Evolutionary conservation across 1,140 invertebrate species (phyloP).

Genomic region (Drosophila subobscura): DNA sequence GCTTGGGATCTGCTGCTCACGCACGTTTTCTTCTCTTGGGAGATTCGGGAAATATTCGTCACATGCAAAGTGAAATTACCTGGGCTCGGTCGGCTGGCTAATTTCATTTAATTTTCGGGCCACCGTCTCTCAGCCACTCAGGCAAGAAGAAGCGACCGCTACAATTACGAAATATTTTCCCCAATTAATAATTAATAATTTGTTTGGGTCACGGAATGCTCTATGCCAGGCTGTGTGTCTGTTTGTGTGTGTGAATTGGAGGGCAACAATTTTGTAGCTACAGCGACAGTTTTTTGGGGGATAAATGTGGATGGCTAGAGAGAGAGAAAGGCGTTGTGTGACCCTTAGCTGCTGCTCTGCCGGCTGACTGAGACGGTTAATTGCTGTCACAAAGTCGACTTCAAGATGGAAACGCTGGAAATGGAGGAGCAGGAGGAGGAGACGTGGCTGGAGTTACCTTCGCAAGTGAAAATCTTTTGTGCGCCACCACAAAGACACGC

Average conservation of each 20-base stretch:
- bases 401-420: conserved; percentile 21
- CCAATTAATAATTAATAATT: conserved; percentile 83
- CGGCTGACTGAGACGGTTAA: conserved; percentile 74
- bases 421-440: background rate
- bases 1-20: conserved; percentile 46
- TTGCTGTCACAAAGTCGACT: conserved; percentile 77
- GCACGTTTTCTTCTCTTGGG: conserved; percentile 31
- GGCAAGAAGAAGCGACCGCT: conserved; percentile 61
- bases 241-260: conserved; percentile 38
- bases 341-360: conserved; percentile 15
- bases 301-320: conserved; percentile 31
- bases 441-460: conserved; percentile 9
- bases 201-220: conserved; percentile 79
- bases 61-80: conserved; percentile 81
- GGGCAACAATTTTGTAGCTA: conserved; percentile 58
- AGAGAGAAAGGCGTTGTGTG: conserved; percentile 39
- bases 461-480: conserved; percentile 68
- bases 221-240: conserved; percentile 8
- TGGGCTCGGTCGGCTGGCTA: conserved; percentile 43
- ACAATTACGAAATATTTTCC: conserved; percentile 82
- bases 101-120: conserved; percentile 82
- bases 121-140: conserved; percentile 48
- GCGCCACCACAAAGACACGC: conserved; percentile 50
- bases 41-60: conserved; percentile 66
- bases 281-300: conserved; percentile 25